Evolutionary conservation across 2,888 invertebrate species (phyloP), one percentile per base, ranked within the genome.

Genomic region (Teinopalpus imperialis): DNA sequence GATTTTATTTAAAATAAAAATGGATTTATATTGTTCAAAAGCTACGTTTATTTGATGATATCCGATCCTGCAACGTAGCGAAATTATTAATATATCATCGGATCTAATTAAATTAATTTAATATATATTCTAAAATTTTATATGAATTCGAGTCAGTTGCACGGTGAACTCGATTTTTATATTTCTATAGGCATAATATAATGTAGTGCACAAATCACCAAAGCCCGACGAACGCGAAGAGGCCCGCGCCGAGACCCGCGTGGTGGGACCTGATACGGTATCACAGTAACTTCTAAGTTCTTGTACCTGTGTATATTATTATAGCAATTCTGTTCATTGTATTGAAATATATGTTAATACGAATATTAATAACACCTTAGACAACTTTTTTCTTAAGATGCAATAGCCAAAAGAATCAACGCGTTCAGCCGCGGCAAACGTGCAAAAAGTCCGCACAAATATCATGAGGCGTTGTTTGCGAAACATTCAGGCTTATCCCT

Each of bases 281-380:
- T 41, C 47, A 49, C 47, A 43, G 34, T 54, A 54, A 57, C 58
- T 51, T 43, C 13, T 50, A 54, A 53, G 62, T 67, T 69, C 65
- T 59, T 61, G 50, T 53, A 55, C 53, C 53, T 70, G 65, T 68
- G 66, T 63, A 69, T 71, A 14, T 32, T 61, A 69, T 61, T 63
- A 57, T 72, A 72, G 78, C 63, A 63, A 51, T 72, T 77, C 61
- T 74, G 74, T 80, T 76, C 59, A 58, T 52, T 68, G 69, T 74
- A 71, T 68, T 70, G 65, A 69, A 67, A 61, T 66, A 69, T 69
- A 69, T 74, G 72, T 76, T 78, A 77, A 74, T 66, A 69, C 70
- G 70, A 58, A 76, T 74, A 79, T 81, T 80, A 69, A 74, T 72
- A 69, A 79, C 76, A 68, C 76, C 81, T 82, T 82, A 81, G 74